phyloP scores from a whole-genome alignment of 2,888 invertebrate genomes.

The Noctua janthina region DNA sequence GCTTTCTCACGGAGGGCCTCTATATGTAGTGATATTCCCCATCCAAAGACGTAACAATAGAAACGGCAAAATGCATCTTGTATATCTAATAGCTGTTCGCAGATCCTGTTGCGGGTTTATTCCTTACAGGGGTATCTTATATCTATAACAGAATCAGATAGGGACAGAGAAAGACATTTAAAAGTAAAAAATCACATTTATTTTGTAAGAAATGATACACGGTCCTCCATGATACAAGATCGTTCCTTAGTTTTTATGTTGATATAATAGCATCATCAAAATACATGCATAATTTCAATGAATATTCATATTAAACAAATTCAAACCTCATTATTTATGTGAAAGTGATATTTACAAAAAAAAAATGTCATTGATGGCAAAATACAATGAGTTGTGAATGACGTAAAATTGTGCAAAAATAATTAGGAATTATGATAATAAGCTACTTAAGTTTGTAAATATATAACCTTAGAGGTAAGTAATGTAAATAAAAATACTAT shows the following conservation, averaged over 20 bases:
- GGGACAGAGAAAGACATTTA: not conserved
- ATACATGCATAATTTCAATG: not conserved
- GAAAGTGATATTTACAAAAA: not conserved
- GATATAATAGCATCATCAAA: not conserved
- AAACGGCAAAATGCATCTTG: not conserved
- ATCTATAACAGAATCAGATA: not conserved
- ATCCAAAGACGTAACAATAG: not conserved
- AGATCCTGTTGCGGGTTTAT: not conserved
- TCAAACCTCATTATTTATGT: not conserved
- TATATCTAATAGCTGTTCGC: not conserved
- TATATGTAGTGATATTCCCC: too few relatives aligned
- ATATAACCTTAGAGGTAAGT: not conserved
- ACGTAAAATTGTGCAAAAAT: not conserved
- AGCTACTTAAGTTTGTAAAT: constrained; percentile 47
- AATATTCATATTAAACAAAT: not conserved
- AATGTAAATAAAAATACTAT: constrained; percentile 25
- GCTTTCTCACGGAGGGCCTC: not conserved
- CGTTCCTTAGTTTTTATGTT: not conserved
- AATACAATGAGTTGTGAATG: not conserved
- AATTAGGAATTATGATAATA: not conserved
- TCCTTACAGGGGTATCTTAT: not conserved
- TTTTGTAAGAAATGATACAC: not conserved
- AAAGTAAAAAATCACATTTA: too few relatives aligned
- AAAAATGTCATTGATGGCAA: not conserved
- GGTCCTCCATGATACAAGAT: constrained; percentile 6